These are phyloP conservation scores for Drosophila repletoides DNA, from an alignment of 1,140 invertebrate species.

Conservation along the genomic window DNA sequence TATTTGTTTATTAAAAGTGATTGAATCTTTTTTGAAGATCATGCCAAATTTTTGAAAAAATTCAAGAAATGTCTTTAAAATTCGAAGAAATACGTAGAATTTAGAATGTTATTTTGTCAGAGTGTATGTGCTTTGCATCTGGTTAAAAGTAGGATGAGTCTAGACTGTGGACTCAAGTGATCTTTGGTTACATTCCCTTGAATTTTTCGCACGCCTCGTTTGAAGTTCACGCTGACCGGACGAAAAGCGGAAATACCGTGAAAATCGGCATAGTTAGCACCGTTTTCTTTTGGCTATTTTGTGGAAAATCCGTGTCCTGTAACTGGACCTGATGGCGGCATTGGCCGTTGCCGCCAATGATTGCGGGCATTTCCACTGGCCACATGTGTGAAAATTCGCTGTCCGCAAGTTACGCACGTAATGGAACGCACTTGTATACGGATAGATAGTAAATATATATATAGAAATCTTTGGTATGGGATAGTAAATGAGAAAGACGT, in stretches of 20 bases:
- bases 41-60: too few relatives aligned
- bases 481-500: conserved; percentile 52
- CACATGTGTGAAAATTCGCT: conserved; percentile 66
- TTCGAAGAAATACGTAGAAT: too few relatives aligned
- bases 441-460: conserved; percentile 14
- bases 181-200: conserved; percentile 60
- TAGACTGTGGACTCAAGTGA: conserved; percentile 25
- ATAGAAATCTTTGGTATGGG: too few relatives aligned
- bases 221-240: conserved; percentile 60
- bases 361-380: conserved; percentile 52
- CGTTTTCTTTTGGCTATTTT: conserved; percentile 4
- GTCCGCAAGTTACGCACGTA: conserved; percentile 57
- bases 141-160: background rate
- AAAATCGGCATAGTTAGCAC: conserved; percentile 51
- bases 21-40: too few relatives aligned
- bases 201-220: conserved; percentile 68
- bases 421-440: conserved; percentile 35
- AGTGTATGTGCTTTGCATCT: too few relatives aligned
- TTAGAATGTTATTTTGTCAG: too few relatives aligned
- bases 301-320: conserved; percentile 45
- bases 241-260: conserved; percentile 67
- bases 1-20: too few relatives aligned
- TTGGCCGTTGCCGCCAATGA: conserved; percentile 7
- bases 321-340: conserved; percentile 52
- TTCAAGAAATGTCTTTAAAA: background rate